Percentiles rank a stretch among this genome's conserved stretches.
Evolutionary conservation across 2,888 invertebrate genomes (phyloP).

Genomic region (Macrosiphum euphorbiae): DNA sequence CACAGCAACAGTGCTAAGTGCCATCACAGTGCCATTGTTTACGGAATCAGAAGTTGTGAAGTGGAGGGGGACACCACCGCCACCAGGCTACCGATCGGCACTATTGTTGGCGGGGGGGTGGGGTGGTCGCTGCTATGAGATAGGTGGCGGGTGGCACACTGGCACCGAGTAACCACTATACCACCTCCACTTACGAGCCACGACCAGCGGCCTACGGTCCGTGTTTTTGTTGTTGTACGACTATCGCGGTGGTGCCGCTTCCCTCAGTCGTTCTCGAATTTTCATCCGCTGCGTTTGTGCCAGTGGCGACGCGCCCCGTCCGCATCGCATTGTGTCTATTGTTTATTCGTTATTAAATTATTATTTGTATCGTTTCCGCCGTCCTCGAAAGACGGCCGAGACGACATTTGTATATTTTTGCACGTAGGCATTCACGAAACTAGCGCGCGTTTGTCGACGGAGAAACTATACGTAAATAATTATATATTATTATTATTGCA

Average conservation of each 20-base stretch:
- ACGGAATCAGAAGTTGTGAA: not conserved
- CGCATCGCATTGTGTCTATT: constrained; percentile 40
- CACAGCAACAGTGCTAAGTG: not conserved
- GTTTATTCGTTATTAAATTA: constrained; percentile 10
- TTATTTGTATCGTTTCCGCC: not conserved
- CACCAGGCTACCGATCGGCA: not conserved
- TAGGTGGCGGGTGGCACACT: not conserved
- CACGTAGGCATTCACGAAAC: constrained; percentile 4
- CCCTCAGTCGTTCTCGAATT: not conserved
- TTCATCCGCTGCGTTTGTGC: not conserved
- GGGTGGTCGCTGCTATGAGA: not conserved
- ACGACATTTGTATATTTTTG: not conserved
- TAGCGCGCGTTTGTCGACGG: constrained; percentile 6
- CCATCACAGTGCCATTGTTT: not conserved
- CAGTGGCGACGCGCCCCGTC: not conserved
- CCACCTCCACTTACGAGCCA: not conserved
- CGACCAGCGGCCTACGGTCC: not conserved
- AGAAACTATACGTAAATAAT: not conserved
- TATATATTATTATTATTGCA: not conserved
- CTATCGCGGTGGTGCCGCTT: not conserved
- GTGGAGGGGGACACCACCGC: not conserved
- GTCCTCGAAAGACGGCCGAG: not conserved
- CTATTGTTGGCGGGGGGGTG: not conserved
- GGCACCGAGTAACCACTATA: not conserved
- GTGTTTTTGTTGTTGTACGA: not conserved